These are phyloP conservation scores for Jacana jacana DNA, from an alignment of 2,113 vertebrate species.

Conservation along the genomic window DNA sequence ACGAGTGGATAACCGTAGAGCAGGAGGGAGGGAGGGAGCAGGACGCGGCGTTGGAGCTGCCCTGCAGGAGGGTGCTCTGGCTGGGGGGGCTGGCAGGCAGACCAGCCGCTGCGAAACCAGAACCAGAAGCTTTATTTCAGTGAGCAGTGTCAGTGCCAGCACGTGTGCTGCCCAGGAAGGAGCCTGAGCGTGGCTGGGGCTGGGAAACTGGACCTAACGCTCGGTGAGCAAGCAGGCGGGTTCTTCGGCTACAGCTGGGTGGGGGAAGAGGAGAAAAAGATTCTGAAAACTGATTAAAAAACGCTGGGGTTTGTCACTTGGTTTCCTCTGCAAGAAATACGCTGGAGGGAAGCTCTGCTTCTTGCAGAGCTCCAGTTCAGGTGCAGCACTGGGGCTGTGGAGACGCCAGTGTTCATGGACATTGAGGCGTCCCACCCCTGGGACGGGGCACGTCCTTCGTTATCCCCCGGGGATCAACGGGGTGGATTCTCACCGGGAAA, in stretches of 20 bases:
- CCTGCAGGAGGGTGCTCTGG: background rate
- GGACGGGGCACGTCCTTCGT: rapidly evolving
- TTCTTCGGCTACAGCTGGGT: no score
- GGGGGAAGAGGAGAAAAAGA: no score
- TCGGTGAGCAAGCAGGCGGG: background rate
- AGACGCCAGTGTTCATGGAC: rapidly evolving
- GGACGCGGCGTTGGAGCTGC: rapidly evolving
- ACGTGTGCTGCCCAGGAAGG: rapidly evolving
- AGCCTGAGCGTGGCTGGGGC: rapidly evolving
- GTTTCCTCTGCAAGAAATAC: background rate
- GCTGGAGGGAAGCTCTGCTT: background rate
- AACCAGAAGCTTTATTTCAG: background rate
- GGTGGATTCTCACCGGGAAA: background rate
- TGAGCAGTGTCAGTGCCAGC: background rate
- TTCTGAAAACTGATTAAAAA: background rate
- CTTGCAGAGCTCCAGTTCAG: background rate
- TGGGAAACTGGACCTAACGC: no score
- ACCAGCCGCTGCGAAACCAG: background rate
- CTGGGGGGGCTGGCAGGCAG: background rate
- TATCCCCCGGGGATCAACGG: background rate
- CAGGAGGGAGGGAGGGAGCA: background rate
- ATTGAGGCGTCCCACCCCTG: rapidly evolving
- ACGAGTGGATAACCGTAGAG: background rate
- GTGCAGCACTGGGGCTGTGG: background rate
- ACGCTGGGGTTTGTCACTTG: background rate